Evolutionary conservation across 2,113 vertebrate genomes (phyloP), one percentile per base, ranked within the genome.

Genomic region (Pipa parva): DNA sequence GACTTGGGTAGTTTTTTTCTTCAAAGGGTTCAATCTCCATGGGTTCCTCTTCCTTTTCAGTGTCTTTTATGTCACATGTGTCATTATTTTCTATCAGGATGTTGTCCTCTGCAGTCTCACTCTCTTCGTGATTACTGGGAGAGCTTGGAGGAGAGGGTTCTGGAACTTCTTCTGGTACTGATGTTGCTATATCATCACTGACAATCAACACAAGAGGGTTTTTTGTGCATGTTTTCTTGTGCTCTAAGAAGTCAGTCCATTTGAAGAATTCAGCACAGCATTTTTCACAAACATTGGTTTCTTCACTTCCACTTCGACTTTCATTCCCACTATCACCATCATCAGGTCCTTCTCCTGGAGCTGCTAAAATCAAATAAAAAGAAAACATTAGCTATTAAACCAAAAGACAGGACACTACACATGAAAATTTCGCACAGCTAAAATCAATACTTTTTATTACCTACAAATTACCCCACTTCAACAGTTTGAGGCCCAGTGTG

Each of bases 261-360:
- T 94, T 93, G 88, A 99, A 98, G 88, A 99, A 99, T 78, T 99
- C 96, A 0, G 94, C 97, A 0, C 97, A 99, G 83, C 96, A 99
- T 77, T 92, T 91, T 77, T 93, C 93, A 39, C 96, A 99, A 71
- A 99, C 77, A 1, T 91, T 95, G 28, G 94, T 95, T 79, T 98
- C 96, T 78, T 98, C 96, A 0, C 94, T 90, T 73, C 95, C 95
- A 0, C 95, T 97, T 72, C 91, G 84, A 85, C 94, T 95, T 84
- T 98, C 95, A 0, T 90, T 91, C 59, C 94, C 92, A 0, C 97
- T 96, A 77, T 98, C 97, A 2, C 86, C 93, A 51, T 97, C 96
- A 18, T 94, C 93, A 64, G 91, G 84, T 74, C 89, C 91, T 67
- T 94, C 94, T 79, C 94, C 92, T 1, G 89, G 84, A 80, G 82